Evolutionary conservation across 2,888 invertebrate genomes (phyloP), one percentile per base, ranked within the genome.

Genomic region (Trilocha varians): DNA sequence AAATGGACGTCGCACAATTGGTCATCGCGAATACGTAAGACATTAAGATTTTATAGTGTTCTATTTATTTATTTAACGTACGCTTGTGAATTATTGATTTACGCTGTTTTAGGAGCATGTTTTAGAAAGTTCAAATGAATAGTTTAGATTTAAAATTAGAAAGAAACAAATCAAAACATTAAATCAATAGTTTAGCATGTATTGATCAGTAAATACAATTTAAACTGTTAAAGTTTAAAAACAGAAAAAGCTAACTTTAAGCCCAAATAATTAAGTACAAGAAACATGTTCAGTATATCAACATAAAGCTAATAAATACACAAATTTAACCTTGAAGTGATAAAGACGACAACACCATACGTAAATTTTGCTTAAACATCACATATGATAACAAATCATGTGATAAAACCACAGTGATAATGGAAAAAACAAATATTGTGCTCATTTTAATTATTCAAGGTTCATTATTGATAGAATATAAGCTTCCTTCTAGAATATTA

Each of bases 11-110:
- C 44, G 66, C 64, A 56, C 67, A 76, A 43, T 55, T 83, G 53
- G 68, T 77, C 68, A 67, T 76, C 67, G 62, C 71, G 25, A 78
- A 76, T 47, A 69, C 71, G 84, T 83, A 83, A 83, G 83, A 74
- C 56, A 56, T 67, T 25, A 25, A 25, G 8, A 4, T 25, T 3
- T 25, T 25, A 25, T 25, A 25, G 25, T 25, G 8, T 25, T 6
- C 11, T 25, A 25, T 9, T 11, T 25, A 9, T 25, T 6, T 25
- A 11, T 25, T 25, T 11, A 9, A 25, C 8, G 11, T 9, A 2
- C 11, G 25, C 25, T 25, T 25, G 6, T 25, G 11, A 25, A 1
- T 25, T 5, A 0, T 25, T 25, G 6, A 25, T 25, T 25, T 25
- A 9, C 8, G 25, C 25, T 25, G 25, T 25, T 9, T 25, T 25